Percentiles rank a stretch among this genome's conserved stretches.
Conservation (phyloP, 2,888 invertebrate genomes). For the Osmoderma eremita region DNA sequence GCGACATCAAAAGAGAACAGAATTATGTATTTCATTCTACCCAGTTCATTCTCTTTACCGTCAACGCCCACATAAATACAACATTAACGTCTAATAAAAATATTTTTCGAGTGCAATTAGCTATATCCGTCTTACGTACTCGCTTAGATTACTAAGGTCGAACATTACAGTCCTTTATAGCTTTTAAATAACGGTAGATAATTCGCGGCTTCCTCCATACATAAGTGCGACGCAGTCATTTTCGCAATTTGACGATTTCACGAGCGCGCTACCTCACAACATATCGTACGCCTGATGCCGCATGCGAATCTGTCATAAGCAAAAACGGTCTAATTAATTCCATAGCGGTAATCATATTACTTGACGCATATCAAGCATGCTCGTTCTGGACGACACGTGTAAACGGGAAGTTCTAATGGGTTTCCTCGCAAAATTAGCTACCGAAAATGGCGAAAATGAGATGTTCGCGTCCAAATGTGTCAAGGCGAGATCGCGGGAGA, state of each 20-base stretch:
- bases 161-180: constrained; percentile 12
- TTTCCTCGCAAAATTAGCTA: too few species aligned
- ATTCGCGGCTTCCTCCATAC: constrained; percentile 19
- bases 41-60: not conserved
- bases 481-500: constrained; percentile 19
- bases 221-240: not conserved
- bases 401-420: too few species aligned
- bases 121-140: constrained; percentile 25
- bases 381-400: too few species aligned
- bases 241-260: not conserved
- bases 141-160: constrained; percentile 12
- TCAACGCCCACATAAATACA: constrained; percentile 4
- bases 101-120: constrained; percentile 32
- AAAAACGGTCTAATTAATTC: too few species aligned
- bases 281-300: too few species aligned
- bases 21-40: too few species aligned
- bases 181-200: constrained; percentile 32
- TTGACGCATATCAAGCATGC: too few species aligned
- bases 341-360: too few species aligned
- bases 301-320: too few species aligned
- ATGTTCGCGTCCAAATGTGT: constrained; percentile 1
- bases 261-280: too few species aligned
- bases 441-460: too few species aligned
- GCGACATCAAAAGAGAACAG: not conserved
- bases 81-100: constrained; percentile 27